Percentiles rank a stretch among this genome's conserved stretches.
Conservation (phyloP, 2,113 vertebrate species). For the Lagopus leucura region DNA sequence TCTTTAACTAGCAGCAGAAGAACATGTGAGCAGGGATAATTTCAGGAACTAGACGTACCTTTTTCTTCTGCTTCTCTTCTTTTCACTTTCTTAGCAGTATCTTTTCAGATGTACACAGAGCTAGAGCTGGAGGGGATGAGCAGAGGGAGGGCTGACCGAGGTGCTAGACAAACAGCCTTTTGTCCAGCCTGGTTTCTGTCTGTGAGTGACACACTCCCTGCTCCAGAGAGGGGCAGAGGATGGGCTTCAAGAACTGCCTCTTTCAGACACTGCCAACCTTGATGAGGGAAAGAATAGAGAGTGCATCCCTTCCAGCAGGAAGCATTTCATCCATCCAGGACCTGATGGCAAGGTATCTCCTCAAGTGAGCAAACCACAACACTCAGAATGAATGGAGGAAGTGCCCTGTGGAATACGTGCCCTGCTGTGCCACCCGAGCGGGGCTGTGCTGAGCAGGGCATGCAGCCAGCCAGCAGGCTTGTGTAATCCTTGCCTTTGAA, state of each 20-base stretch:
- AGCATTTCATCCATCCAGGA: neutral
- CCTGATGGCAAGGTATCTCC: neutral
- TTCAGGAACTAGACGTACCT: conserved; percentile 63
- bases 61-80: conserved; percentile 17
- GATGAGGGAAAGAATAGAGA: neutral
- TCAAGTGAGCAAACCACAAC: neutral
- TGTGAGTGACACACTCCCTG: neutral
- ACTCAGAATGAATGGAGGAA: neutral
- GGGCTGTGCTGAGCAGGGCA: neutral
- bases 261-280: neutral
- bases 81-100: conserved; percentile 53
- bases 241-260: conserved; percentile 10
- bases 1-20: neutral
- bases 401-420: neutral
- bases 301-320: neutral
- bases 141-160: conserved; percentile 53
- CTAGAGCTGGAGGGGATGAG: neutral
- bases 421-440: neutral
- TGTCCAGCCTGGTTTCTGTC: conserved; percentile 64
- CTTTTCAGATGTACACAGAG: conserved; percentile 40
- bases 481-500: neutral
- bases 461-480: neutral
- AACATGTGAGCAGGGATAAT: conserved; percentile 25
- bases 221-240: conserved; percentile 3
- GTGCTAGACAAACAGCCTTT: conserved; percentile 65